Evolutionary conservation across 1,140 invertebrate species (phyloP).

Genomic region (Stegodyphus dumicola): DNA sequence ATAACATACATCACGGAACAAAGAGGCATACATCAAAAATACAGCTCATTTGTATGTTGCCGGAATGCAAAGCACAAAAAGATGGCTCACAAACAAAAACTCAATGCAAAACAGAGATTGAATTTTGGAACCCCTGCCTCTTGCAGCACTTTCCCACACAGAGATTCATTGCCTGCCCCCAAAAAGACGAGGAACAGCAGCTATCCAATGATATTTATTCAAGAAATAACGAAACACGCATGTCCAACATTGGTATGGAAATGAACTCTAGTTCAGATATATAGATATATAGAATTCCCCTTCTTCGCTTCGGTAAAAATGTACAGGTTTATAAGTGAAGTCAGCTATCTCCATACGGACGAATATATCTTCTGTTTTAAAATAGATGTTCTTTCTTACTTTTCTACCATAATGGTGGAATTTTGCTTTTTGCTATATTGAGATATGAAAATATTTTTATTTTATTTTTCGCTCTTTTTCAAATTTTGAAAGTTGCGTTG

Average conservation of each 20-base stretch:
- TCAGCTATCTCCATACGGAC: background rate
- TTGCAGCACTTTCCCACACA: too few relatives aligned
- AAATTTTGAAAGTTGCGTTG: too few relatives aligned
- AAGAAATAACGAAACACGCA: constrained; percentile 19
- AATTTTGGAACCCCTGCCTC: too few relatives aligned
- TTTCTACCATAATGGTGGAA: too few relatives aligned
- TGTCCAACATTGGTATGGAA: constrained; percentile 55
- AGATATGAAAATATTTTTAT: too few relatives aligned
- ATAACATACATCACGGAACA: too few relatives aligned
- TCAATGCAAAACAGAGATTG: background rate
- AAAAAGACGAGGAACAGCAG: background rate
- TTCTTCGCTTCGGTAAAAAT: constrained; percentile 6
- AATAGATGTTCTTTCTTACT: too few relatives aligned
- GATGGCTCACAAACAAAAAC: background rate
- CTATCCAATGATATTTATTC: constrained; percentile 43
- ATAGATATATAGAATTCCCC: background rate
- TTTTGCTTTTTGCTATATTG: too few relatives aligned
- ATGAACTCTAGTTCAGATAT: background rate
- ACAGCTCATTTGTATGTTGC: constrained; percentile 12
- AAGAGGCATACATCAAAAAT: constrained; percentile 4
- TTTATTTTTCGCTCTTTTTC: too few relatives aligned
- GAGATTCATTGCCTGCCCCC: too few relatives aligned
- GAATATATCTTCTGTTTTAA: too few relatives aligned
- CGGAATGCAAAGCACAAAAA: background rate
- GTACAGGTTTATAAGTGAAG: constrained; percentile 33